Evolutionary conservation across 2,797 vertebrate species (phyloP), one percentile per base, ranked within the genome.

Genomic region (Coregonus suidteri): DNA sequence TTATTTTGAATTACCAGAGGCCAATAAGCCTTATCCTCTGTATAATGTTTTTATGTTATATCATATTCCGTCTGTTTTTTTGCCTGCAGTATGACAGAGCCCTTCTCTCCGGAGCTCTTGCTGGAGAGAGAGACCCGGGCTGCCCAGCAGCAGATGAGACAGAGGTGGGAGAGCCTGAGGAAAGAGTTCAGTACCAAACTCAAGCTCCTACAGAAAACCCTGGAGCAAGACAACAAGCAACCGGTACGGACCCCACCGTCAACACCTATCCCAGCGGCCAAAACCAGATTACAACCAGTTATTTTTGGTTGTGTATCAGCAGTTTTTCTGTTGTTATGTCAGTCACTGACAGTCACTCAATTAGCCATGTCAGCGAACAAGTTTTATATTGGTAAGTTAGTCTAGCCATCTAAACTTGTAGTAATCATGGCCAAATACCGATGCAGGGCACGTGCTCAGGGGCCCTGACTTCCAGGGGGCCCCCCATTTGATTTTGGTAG

Each of bases 121-220:
- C 93, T 92, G 78, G 95, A 97, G 82, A 93, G 92, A 80, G 93
- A 96, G 81, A 93, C 88, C 41, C 84, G 91, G 37, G 88, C 82
- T 1, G 79, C 88, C 9, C 93, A 91, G 81, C 94, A 96, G 37
- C 95, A 96, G 84, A 96, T 96, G 95, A 96, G 93, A 86, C 93
- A 95, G 92, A 96, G 95, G 83, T 99, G 98, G 98, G 96, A 97
- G 91, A 97, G 92, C 56, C 90, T 99, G 68, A 94, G 95, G 78
- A 94, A 97, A 34, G 96, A 98, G 82, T 95, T 98, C 65, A 94
- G 81, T 88, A 95, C 95, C 74, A 99, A 99, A 87, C 92, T 97
- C 78, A 95, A 90, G 82, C 92, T 98, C 1, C 93, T 99, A 1
- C 95, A 96, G 89, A 95, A 94, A 83, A 93, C 95, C 47, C 87